Base-by-base conservation (phyloP, 2,113 vertebrate species). In the Grus americana region DNA sequence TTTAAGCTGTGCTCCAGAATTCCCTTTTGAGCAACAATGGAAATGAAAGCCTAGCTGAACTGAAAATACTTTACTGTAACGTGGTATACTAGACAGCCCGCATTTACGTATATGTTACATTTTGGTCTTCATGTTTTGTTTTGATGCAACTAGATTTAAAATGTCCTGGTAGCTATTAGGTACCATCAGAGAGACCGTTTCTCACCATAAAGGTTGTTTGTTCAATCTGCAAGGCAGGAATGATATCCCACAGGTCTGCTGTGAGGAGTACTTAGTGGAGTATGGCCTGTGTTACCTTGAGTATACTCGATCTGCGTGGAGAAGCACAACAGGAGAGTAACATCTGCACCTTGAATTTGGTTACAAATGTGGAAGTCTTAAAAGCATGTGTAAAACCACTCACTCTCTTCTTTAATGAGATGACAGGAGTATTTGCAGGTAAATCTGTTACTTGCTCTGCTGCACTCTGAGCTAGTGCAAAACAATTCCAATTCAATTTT, bases 21-120 rank as follows among this genome's bases (percentile, higher is more conserved):
- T 71, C 63, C 24, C 8, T 71, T 61, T 38, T 57, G 59, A 58
- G 5, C 30, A 62, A 6, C 21, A 21, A 9, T 2, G 16, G n/a
- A 63, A 75, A 2, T 6, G 32, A 61, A 76, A 68, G n/a, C 67
- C 26, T 36, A 34, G 21, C 18, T 50, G 27, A 40, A 72, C 7
- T 0, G 4, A 66, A 66, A 94, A 9, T 22, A 40, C 29, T n/a
- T 59, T 18, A n/a, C 15, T 38, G 2, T 29, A 10, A 61, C 38
- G 49, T 9, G 7, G n/a, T n/a, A 4, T 12, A 3, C 13, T 14
- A 46, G 24, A 14, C 57, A 42, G 12, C 29, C 67, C 1, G 2
- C 1, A 0, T 27, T 20, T 32, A 6, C 3, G 1, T 36, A 2
- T 30, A 4, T 22, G n/a, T 24, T 49, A 11, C 4, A 2, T 10